Evolutionary conservation across 2,888 invertebrate species (phyloP), one percentile per base, ranked within the genome.

Genomic region (Peribatodes rhomboidaria): DNA sequence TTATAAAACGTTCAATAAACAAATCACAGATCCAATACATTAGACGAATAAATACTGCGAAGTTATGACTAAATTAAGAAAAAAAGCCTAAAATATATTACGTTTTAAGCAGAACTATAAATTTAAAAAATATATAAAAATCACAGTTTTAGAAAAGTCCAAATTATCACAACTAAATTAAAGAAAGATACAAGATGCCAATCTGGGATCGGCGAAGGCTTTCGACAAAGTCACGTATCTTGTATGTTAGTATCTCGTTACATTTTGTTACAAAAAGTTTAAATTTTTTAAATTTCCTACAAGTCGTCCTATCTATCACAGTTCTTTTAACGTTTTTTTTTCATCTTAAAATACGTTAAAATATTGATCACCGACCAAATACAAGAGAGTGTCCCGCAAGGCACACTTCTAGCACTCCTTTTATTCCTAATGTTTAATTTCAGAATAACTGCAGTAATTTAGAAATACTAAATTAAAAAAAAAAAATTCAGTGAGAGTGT

Each of bases 1-100:
- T 84, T 78, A 82, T 78, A 80, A n/a, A 78, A 87, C 81, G 82
- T 86, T 87, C 88, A 84, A 84, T 79, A 86, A 82, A 81, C 81
- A 83, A 89, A 92, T 92, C 92, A 92, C 92, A 92, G 92, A 88
- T 85, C 84, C 83, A 87, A 88, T 88, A 90, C 83, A 85, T 83
- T 82, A 81, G 77, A 65, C 53, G 42, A 79, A 80, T 76, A 77
- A 73, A 73, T 72, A 75, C 73, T 72, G 74, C 75, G 70, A 65
- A 60, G 27, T 49, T 41, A 49, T 37, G 42, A 59, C 64, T 64
- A 68, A 68, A 58, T 62, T 63, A 70, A 75, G 60, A 65, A 68
- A 57, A 64, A 61, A 75, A 52, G 53, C 47, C 55, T 56, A 75
- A 72, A 69, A 70, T 73, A 78, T 73, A 77, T 73, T 75, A 77